A percentile compares a stretch with the other conserved stretches of the same genome.
phyloP scores from a whole-genome alignment of 2,797 vertebrate species.

The Halcyon chelicuti region DNA sequence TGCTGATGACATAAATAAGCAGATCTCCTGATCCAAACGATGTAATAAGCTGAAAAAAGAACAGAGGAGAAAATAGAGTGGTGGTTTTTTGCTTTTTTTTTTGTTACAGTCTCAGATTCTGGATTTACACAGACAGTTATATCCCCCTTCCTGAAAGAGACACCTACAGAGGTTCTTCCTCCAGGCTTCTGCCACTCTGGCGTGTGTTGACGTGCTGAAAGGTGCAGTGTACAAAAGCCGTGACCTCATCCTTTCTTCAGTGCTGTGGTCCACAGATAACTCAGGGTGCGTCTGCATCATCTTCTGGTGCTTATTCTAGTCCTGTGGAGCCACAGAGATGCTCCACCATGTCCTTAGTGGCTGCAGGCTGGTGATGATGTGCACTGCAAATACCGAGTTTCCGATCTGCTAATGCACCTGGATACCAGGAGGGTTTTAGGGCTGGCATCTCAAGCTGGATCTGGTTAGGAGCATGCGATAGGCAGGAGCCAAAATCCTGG shows the following conservation, averaged over 20 bases:
- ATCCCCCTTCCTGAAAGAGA: background rate
- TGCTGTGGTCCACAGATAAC: background rate
- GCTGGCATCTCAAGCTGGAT: background rate
- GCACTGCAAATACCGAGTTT: rapidly evolving
- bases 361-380: background rate
- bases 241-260: background rate
- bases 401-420: background rate
- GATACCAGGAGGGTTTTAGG: background rate
- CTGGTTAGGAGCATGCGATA: background rate
- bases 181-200: background rate
- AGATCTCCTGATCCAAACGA: background rate
- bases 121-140: too few species aligned
- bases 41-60: background rate
- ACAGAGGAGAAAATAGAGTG: too few species aligned
- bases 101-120: background rate
- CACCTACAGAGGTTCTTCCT: background rate
- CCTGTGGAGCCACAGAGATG: background rate
- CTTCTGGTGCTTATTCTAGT: background rate
- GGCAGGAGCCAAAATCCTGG: background rate
- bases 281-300: background rate
- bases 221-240: background rate
- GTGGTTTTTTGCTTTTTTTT: background rate
- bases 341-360: background rate
- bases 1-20: background rate
- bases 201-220: background rate